These are phyloP conservation scores for Cyphomyrus plagiostoma DNA, from an alignment of 2,113 vertebrate species.

Conservation along the genomic window DNA sequence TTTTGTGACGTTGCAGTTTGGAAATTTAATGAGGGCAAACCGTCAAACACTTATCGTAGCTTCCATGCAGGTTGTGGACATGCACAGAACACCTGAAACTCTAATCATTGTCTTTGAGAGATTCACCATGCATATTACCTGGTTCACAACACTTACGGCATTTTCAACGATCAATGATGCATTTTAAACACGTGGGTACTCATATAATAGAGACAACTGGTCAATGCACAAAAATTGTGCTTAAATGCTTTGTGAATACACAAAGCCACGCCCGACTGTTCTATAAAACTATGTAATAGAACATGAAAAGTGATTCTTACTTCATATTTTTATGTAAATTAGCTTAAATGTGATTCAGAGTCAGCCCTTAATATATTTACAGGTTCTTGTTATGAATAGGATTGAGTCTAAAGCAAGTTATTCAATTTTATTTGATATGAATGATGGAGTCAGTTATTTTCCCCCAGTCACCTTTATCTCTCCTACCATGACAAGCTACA, in stretches of 20 bases:
- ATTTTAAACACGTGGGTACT: not conserved
- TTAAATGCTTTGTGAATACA: not conserved
- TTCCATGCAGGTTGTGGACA: not conserved
- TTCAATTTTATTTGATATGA: not conserved
- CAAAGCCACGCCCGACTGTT: not conserved
- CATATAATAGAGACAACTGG: not conserved
- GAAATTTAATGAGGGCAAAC: not conserved
- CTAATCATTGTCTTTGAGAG: not conserved
- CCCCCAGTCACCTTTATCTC: not conserved
- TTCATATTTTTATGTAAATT: not conserved
- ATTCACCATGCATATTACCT: not conserved
- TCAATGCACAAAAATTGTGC: not conserved
- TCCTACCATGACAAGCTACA: not conserved
- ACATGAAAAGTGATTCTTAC: not conserved
- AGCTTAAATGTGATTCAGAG: not conserved
- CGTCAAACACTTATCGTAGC: not conserved
- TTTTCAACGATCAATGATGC: not conserved
- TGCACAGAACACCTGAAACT: not conserved
- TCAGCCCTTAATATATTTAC: not conserved
- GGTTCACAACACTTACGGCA: not conserved
- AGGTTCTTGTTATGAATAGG: not conserved
- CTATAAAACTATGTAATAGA: not conserved
- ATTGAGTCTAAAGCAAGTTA: not conserved
- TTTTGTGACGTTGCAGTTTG: not conserved
- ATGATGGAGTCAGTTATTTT: not conserved